Evolutionary conservation across 2,113 vertebrate species (phyloP), one percentile per base, ranked within the genome.

Genomic region (Ciconia stormi): DNA sequence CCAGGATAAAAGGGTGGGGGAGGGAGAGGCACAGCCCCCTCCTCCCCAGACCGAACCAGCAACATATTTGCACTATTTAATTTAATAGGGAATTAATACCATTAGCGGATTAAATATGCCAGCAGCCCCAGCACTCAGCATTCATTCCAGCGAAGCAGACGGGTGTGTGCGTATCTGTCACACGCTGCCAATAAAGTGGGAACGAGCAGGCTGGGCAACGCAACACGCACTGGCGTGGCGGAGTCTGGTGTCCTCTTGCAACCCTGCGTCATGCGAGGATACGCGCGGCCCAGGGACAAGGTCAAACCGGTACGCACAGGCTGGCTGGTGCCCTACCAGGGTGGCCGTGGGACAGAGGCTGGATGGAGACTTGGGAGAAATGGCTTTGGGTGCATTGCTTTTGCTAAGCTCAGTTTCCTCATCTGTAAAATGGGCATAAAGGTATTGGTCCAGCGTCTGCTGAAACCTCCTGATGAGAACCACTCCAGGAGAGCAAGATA

Each of bases 31-130:
- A 56, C 69, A 71, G 15, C 73, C 47, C 66, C 61, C 89, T 95
- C 70, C 91, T 91, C 58, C 66, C 74, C 36, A 88, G 55, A 85
- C 86, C 10, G 1, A 92, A 87, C 89, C 77, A 42, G 70, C 89
- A 92, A 84, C 80, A 87, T 87, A 93, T 95, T 97, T 96, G 89
- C 67, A 46, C 89, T 88, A 77, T 87, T 92, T 94, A 95, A 96
- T 95, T 96, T 96, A 92, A 91, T 94, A 90, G 91, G 81, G 91
- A 93, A 94, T 96, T 96, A 97, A 97, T 95, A 38, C 49, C 81
- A 95, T 96, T 95, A 97, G 84, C 3, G 27, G 93, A 97, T 97
- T 94, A 93, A 97, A 85, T 16, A 14, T 10, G 42, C 77, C 89
- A 65, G 30, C 83, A 89, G 88, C 76, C 47, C 46, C 3, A 25